Conservation (phyloP, 2,888 invertebrate genomes). For the Cheilosia variabilis region DNA sequence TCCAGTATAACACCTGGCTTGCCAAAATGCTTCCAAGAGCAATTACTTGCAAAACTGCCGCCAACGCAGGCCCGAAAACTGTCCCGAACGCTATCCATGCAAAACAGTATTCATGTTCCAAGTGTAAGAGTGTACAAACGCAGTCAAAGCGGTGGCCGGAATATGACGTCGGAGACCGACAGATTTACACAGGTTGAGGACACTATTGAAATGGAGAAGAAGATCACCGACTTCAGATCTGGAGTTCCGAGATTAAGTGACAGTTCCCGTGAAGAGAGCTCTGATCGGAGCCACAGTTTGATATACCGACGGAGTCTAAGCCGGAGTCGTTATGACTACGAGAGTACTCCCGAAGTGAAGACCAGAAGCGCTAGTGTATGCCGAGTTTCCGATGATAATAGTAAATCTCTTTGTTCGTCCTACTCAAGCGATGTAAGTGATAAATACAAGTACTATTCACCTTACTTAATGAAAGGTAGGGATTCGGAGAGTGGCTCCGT, state of each 20-base stretch:
- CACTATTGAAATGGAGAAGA: slow-evolving; percentile 36
- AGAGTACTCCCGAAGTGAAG: slow-evolving; percentile 74
- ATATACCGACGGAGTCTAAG: slow-evolving; percentile 76
- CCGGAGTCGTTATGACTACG: slow-evolving; percentile 76
- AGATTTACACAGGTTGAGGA: slow-evolving; percentile 32
- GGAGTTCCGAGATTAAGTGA: slow-evolving; percentile 38
- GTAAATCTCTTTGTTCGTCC: slow-evolving; percentile 79
- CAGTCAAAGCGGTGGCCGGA: slow-evolving; percentile 84
- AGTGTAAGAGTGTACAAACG: slow-evolving; percentile 80
- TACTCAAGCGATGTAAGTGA: slow-evolving; percentile 82
- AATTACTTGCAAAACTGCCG: slow-evolving; percentile 88
- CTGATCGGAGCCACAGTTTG: slow-evolving; percentile 77
- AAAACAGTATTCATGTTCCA: slow-evolving; percentile 77
- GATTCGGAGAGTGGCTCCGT: slow-evolving; percentile 74
- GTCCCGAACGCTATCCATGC: slow-evolving; percentile 86
- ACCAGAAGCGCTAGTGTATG: slow-evolving; percentile 80
- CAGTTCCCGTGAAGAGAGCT: slow-evolving; percentile 65
- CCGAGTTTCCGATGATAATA: slow-evolving; percentile 78
- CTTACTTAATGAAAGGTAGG: slow-evolving; percentile 80
- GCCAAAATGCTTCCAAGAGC: slow-evolving; percentile 89
- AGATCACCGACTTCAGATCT: slow-evolving; percentile 31
- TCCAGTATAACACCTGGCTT: slow-evolving; percentile 89
- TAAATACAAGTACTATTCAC: slow-evolving; percentile 83
- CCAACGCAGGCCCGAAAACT: slow-evolving; percentile 88
- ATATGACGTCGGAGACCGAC: slow-evolving; percentile 61